Evolutionary conservation across 2,888 invertebrate genomes (phyloP).

Genomic region (Tipula helvola): DNA sequence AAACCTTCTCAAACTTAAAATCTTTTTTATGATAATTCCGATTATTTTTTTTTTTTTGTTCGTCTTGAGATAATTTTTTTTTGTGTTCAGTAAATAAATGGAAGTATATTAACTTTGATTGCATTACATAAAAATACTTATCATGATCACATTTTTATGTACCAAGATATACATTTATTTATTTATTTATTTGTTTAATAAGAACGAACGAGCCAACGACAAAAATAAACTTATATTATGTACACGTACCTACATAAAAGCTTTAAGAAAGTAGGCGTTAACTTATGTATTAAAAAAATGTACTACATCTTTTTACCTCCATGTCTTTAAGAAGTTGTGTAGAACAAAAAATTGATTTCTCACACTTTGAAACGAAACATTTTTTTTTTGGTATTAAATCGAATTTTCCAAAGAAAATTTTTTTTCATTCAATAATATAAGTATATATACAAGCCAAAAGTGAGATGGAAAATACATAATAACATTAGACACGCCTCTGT

Average conservation of each 20-base stretch:
- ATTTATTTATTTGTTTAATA: neutral
- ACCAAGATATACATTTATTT: neutral
- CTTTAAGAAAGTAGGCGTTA: conserved; percentile 4
- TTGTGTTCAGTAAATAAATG: neutral
- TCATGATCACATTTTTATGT: neutral
- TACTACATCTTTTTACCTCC: neutral
- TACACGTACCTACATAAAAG: neutral
- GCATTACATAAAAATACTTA: neutral
- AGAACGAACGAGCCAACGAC: neutral
- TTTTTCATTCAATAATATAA: neutral
- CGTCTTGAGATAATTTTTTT: neutral
- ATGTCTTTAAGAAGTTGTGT: neutral
- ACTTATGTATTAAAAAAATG: neutral
- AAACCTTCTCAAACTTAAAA: neutral
- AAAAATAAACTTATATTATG: neutral
- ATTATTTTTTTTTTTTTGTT: neutral
- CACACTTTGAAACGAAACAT: neutral
- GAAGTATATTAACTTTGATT: conserved; percentile 4
- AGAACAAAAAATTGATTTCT: neutral
- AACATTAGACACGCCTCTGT: neutral
- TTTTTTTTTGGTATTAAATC: neutral
- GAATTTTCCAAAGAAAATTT: neutral
- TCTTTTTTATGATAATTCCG: neutral
- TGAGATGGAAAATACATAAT: neutral
- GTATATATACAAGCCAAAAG: neutral